A percentile compares a stretch with the other conserved stretches of the same genome.
Evolutionary conservation across 2,797 vertebrate species (phyloP).

Genomic region (Linurgus olivaceus): DNA sequence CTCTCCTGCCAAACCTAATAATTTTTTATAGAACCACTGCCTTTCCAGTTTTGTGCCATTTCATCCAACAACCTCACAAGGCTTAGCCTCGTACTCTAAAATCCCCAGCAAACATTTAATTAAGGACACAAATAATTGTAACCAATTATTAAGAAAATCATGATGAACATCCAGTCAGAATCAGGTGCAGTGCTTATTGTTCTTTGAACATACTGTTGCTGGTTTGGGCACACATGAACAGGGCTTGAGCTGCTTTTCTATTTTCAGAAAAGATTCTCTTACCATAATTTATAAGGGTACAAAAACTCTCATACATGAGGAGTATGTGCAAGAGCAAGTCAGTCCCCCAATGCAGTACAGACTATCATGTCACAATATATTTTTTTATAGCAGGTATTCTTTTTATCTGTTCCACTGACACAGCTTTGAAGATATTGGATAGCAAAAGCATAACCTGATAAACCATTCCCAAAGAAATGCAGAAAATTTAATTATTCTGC

Average conservation of each 20-base stretch:
- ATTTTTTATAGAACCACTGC: neutral
- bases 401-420: neutral
- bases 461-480: neutral
- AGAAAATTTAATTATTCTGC: neutral
- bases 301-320: neutral
- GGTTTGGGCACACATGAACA: neutral
- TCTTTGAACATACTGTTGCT: neutral
- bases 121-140: neutral
- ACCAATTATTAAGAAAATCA: neutral
- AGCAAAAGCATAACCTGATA: neutral
- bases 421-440: neutral
- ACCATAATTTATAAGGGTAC: neutral
- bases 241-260: neutral
- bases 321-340: neutral
- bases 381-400: neutral
- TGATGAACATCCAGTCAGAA: neutral
- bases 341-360: neutral
- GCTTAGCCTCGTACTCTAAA: neutral
- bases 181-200: neutral
- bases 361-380: neutral
- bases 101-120: neutral
- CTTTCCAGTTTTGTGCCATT: neutral
- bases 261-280: neutral
- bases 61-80: neutral
- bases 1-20: neutral